Base-by-base conservation (phyloP, 2,797 vertebrate species). In the Orestias chungarensis region DNA sequence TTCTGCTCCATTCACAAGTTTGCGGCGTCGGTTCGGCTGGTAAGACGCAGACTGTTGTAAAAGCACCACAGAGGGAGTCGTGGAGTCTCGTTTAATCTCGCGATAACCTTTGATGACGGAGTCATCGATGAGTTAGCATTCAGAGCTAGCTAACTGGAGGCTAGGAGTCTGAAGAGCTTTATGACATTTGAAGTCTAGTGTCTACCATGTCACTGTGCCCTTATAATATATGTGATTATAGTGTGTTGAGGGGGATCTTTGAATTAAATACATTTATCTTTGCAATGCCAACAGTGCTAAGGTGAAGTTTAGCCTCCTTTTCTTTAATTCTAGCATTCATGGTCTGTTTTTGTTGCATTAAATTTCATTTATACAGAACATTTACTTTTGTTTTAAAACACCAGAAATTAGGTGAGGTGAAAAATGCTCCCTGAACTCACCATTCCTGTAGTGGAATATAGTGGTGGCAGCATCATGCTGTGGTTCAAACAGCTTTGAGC, bases 21-120 rank as follows among this genome's bases (percentile, higher is more conserved):
- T 84, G 8, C 64, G 49, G 70, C 57, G 78, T 87, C 5, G 74
- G 52, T 71, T 66, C 70, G 25, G 70, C 89, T 83, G 93, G 94
- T 95, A 91, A 76, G 3, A 1, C 4, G 23, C 38, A 27, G 3
- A 35, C 27, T 0, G 11, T 4, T 12, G 1, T 3, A 64, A 0
- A 59, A 4, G 0, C 7, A 1, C 18, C 33, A 33, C 20, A 3
- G 20, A 14, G 23, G 9, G 0, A 11, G 1, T 0, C 0, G 23
- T 14, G 15, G 31, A 5, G 6, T 7, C 0, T n/a, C 40, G 0
- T 17, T 54, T 33, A 9, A 9, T 57, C 31, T 14, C 6, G 42
- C 6, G 20, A 8, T 20, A 73, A 82, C 75, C 80, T 81, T 73
- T 78, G 42, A 1, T 33, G 40, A 43, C 42, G 17, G 25, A 65